Base-by-base conservation (phyloP, 2,113 vertebrate genomes). In the Thalassoma bifasciatum region DNA sequence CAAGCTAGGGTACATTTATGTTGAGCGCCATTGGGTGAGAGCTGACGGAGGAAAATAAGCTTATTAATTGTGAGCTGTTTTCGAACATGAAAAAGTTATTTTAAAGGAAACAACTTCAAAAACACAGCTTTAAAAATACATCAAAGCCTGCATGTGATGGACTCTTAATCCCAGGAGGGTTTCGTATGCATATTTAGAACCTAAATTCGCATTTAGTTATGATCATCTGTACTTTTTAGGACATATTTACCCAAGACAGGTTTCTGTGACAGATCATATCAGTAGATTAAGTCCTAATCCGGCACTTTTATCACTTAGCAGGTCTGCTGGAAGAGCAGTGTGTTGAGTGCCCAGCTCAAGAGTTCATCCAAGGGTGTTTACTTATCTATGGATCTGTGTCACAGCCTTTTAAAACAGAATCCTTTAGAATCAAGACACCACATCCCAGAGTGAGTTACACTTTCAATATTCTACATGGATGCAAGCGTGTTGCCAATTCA, bases 1-100 rank as follows among this genome's bases (percentile, higher is more conserved):
- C 72, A 81, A 61, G 54, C 73, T 36, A 9, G 56, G 79, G 66
- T 71, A 57, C 62, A 79, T 66, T 49, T 38, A 73, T 24, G 70
- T 47, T 34, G 52, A 72, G 69, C 38, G 49, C 49, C 66, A 52
- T 11, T 70, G 54, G 66, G 23, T 37, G 1, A 58, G 52, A 65
- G 66, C 51, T 81, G 71, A 81, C 49, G 10, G 30, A 66, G 64
- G 67, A 76, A 42, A 88, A 72, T 50, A 38, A 16, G 14, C 52
- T 17, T n/a, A 1, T 7, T 66, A 24, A 54, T n/a, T 40, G 21
- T 2, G 42, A 12, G 7, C 57, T 22, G 37, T 44, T 51, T 60
- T 19, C 49, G 52, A 30, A 61, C 23, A 57, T 42, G n/a, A 6
- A 21, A 12, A 23, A 37, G 40, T 13, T 59, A 53, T 37, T 46